phyloP scores from a whole-genome alignment of 92 coral and sea anemone genomes.

The Anthopleura xanthogrammica region DNA sequence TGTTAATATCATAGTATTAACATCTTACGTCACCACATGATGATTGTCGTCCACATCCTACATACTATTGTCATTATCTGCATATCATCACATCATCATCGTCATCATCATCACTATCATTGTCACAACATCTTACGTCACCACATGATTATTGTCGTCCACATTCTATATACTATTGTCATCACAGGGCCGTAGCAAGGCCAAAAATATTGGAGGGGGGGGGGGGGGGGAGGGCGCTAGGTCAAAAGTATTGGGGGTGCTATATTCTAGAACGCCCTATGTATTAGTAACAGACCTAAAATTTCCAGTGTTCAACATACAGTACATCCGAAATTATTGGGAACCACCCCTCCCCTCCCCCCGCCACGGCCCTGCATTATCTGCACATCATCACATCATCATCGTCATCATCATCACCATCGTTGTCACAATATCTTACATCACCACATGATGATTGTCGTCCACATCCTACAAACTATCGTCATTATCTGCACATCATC shows the following conservation, averaged over 20 bases:
- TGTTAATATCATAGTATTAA: not conserved
- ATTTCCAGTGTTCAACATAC: too few species aligned
- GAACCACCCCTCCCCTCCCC: too few species aligned
- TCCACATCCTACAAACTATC: not conserved
- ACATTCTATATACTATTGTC: not conserved
- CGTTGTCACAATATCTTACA: not conserved
- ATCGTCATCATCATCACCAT: conserved; percentile 4
- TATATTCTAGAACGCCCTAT: too few species aligned
- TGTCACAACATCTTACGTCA: too few species aligned
- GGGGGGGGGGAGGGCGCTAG: too few species aligned
- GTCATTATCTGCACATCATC: conserved; percentile 4
- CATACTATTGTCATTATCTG: not conserved
- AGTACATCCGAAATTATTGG: too few species aligned
- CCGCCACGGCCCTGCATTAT: too few species aligned
- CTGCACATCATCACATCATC: not conserved
- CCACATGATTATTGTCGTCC: not conserved
- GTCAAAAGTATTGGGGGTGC: too few species aligned
- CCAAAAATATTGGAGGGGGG: too few species aligned
- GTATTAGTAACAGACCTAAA: too few species aligned
- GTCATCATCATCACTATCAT: not conserved
- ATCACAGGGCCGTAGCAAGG: too few species aligned
- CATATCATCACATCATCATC: not conserved
- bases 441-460: not conserved
- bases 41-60: not conserved
- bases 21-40: not conserved